A percentile compares a stretch with the other conserved stretches of the same genome.
These are phyloP conservation scores for Plusia festucae DNA, from an alignment of 2,888 invertebrate genomes.

Conservation along the genomic window DNA sequence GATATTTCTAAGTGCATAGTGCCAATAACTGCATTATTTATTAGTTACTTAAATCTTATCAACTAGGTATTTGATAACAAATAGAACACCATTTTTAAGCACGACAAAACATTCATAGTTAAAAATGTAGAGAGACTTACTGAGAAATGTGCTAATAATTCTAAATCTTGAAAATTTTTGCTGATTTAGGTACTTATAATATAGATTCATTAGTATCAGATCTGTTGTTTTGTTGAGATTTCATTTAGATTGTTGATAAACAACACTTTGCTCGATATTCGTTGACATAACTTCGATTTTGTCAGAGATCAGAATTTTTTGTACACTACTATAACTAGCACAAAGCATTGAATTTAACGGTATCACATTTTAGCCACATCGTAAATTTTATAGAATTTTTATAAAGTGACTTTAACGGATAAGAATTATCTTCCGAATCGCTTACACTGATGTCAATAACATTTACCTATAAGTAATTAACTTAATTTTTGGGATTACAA, in stretches of 20 bases:
- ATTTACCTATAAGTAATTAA: conserved; percentile 81
- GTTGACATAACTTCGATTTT: conserved; percentile 86
- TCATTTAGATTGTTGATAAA: conserved; percentile 68
- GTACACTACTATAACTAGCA: conserved; percentile 81
- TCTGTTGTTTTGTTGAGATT: conserved; percentile 82
- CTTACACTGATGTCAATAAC: conserved; percentile 79
- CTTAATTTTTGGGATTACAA: conserved; percentile 84
- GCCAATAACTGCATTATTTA: conserved; percentile 89
- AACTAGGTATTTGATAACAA: conserved; percentile 89
- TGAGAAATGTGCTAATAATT: conserved; percentile 90
- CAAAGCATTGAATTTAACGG: conserved; percentile 82
- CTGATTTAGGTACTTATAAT: conserved; percentile 72
- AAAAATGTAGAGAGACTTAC: conserved; percentile 90
- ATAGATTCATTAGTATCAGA: conserved; percentile 84
- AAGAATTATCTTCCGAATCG: conserved; percentile 76
- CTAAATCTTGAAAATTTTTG: conserved; percentile 84
- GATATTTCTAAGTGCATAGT: conserved; percentile 76
- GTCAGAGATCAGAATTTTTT: conserved; percentile 79
- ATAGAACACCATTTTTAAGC: conserved; percentile 90
- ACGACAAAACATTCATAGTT: conserved; percentile 90
- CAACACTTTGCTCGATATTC: conserved; percentile 75
- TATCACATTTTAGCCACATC: conserved; percentile 86
- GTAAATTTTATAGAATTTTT: conserved; percentile 65
- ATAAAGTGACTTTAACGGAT: conserved; percentile 72
- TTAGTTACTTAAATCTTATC: conserved; percentile 87